Conservation (phyloP, 2,888 invertebrate genomes). For the Oxystoma pomonae region DNA sequence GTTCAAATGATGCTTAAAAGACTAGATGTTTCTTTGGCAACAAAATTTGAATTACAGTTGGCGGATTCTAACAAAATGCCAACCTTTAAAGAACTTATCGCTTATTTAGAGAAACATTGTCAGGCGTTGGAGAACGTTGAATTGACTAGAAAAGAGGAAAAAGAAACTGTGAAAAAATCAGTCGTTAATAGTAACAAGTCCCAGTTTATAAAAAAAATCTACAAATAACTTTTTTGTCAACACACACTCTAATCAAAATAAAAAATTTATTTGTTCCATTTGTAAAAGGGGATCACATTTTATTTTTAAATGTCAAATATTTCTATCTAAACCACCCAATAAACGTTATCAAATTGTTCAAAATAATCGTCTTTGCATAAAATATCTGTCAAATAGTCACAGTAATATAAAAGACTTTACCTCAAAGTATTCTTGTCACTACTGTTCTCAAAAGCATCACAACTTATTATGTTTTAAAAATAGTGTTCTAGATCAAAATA, state of each 20-base stretch:
- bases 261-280: not conserved
- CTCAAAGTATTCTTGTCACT: not conserved
- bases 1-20: not conserved
- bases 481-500: not conserved
- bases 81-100: not conserved
- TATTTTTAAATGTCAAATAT: not conserved
- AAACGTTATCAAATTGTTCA: not conserved
- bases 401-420: not conserved
- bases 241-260: not conserved
- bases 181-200: not conserved
- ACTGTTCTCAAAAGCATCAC: not conserved
- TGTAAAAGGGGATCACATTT: not conserved
- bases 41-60: not conserved
- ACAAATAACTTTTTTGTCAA: not conserved
- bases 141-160: not conserved
- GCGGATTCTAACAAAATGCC: not conserved
- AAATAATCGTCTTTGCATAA: not conserved
- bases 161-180: not conserved
- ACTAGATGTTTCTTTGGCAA: not conserved
- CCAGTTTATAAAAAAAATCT: not conserved
- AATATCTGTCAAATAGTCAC: not conserved
- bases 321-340: not conserved
- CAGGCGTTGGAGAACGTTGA: not conserved
- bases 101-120: not conserved
- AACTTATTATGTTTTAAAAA: not conserved